These are phyloP conservation scores for Hyla sarda DNA, from an alignment of 2,113 vertebrate genomes.

Conservation along the genomic window DNA sequence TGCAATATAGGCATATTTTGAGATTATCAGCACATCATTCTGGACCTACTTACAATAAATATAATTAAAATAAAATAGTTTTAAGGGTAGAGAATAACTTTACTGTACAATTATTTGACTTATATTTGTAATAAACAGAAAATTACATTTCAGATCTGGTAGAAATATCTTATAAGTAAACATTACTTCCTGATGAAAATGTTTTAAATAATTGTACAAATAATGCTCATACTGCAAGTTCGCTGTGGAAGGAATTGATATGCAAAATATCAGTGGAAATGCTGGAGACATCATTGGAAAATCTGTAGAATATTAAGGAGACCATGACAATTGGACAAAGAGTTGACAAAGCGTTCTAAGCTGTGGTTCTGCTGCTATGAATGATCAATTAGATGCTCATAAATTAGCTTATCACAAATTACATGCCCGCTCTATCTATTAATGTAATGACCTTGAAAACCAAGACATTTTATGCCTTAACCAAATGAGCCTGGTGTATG, in stretches of 20 bases:
- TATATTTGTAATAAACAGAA: too few species aligned
- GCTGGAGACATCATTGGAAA: conserved; percentile 52
- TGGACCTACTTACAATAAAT: too few species aligned
- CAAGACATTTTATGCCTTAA: conserved; percentile 73
- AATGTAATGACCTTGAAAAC: conserved; percentile 78
- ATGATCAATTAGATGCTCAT: conserved; percentile 73
- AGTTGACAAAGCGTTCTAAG: conserved; percentile 69
- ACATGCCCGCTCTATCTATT: conserved; percentile 72
- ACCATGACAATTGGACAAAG: conserved; percentile 67
- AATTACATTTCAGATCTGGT: too few species aligned
- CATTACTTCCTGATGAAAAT: too few species aligned
- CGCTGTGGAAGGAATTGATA: background rate
- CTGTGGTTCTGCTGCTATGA: conserved; percentile 67
- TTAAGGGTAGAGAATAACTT: too few species aligned
- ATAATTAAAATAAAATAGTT: too few species aligned
- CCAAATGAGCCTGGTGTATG: conserved; percentile 73
- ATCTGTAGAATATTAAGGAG: conserved; percentile 68
- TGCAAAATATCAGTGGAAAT: background rate
- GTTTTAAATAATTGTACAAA: too few species aligned
- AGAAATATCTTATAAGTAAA: too few species aligned
- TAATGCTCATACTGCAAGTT: background rate
- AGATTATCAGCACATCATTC: too few species aligned
- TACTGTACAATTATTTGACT: too few species aligned
- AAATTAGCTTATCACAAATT: conserved; percentile 72
- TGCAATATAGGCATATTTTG: too few species aligned